These are phyloP conservation scores for Bergia puertoricense DNA, from an alignment of 92 coral and sea anemone genomes.

Conservation along the genomic window DNA sequence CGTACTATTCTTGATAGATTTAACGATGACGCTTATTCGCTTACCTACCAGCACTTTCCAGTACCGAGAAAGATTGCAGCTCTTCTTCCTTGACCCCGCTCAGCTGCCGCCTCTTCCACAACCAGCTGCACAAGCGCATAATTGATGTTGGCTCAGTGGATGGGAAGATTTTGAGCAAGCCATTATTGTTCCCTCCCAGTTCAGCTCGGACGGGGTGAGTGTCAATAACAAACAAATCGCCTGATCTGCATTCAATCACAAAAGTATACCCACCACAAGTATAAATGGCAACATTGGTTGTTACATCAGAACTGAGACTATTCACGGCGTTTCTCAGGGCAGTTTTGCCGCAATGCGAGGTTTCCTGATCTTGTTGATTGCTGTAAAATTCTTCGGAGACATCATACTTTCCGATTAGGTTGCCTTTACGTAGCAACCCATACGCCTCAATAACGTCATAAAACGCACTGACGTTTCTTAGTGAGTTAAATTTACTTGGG, in stretches of 20 bases:
- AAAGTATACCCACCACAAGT: conserved; percentile 62
- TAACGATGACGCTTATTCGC: no score
- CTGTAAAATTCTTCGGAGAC: background rate
- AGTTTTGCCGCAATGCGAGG: conserved; percentile 8
- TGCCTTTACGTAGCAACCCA: conserved; percentile 37
- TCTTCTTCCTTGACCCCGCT: conserved; percentile 51
- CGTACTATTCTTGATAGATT: no score
- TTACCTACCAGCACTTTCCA: conserved; percentile 30
- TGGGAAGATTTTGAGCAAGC: conserved; percentile 56
- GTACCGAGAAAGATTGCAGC: conserved; percentile 50
- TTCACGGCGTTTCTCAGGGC: conserved; percentile 44
- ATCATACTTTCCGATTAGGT: background rate
- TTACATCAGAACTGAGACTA: background rate
- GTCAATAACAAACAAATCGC: conserved; percentile 24
- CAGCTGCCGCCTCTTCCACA: conserved; percentile 54
- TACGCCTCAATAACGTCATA: conserved; percentile 71
- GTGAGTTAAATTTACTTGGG: conserved; percentile 51
- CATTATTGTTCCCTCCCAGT: conserved; percentile 48
- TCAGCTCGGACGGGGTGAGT: conserved; percentile 35
- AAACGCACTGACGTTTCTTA: conserved; percentile 38
- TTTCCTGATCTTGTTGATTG: background rate
- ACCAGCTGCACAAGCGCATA: conserved; percentile 56
- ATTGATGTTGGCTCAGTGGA: conserved; percentile 28
- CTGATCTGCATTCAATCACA: conserved; percentile 39
- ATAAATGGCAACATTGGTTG: conserved; percentile 43